These are phyloP conservation scores for Gortyna flavago DNA, from an alignment of 2,888 invertebrate species.

Conservation along the genomic window DNA sequence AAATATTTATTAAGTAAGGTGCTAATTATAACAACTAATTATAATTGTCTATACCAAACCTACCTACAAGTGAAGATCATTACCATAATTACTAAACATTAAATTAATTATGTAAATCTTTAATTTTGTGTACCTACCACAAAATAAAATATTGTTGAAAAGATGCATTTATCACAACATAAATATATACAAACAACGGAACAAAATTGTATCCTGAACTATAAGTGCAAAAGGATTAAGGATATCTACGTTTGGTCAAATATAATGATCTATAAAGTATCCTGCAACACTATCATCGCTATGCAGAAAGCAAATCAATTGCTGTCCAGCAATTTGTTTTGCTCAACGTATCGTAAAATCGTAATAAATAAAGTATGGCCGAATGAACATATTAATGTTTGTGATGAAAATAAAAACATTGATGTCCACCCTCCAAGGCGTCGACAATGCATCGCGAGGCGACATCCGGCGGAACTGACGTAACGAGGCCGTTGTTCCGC, in stretches of 20 bases:
- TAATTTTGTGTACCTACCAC: too few species aligned
- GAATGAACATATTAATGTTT: constrained; percentile 81
- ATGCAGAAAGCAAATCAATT: constrained; percentile 14
- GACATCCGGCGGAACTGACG: constrained; percentile 88
- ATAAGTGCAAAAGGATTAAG: neutral
- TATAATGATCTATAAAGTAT: neutral
- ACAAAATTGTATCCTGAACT: neutral
- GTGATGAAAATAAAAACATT: constrained; percentile 83
- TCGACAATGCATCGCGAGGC: constrained; percentile 87
- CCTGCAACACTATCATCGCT: neutral
- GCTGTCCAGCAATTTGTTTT: constrained; percentile 38
- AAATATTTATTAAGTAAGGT: neutral
- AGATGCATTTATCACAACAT: neutral
- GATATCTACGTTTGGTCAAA: neutral
- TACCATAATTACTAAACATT: neutral
- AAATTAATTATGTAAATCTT: neutral
- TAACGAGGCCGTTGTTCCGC: constrained; percentile 89
- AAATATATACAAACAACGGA: neutral
- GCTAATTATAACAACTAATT: neutral
- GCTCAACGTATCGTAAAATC: constrained; percentile 53
- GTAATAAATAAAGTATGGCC: constrained; percentile 65
- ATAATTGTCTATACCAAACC: neutral
- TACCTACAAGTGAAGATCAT: neutral
- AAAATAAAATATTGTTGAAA: neutral
- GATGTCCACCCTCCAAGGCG: constrained; percentile 84